Base-by-base conservation (phyloP, 2,797 vertebrate species). In the Botia almorhae region DNA sequence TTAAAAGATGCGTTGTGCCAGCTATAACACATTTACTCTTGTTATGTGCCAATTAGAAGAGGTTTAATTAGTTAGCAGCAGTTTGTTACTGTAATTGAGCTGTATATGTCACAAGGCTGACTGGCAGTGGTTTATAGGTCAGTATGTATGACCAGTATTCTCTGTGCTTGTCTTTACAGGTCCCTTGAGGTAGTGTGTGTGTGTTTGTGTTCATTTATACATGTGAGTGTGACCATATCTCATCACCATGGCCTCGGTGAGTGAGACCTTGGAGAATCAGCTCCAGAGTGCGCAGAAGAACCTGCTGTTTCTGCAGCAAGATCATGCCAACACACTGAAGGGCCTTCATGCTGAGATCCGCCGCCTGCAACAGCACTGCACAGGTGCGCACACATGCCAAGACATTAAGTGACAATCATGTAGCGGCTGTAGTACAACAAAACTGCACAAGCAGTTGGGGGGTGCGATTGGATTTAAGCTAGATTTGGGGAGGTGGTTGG, bases 251-350 rank as follows among this genome's bases (percentile, higher is more conserved):
- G 97, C 97, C 8, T 90, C 96, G 0, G 89, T 94, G 43, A 93
- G 91, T 13, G 91, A 91, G 55, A 96, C 94, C 85, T 92, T 99
- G 94, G 97, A 99, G 91, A 98, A 97, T 88, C 97, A 99, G 92
- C 90, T 99, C 77, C 96, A 98, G 72, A 99, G 98, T 0, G 96
- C 97, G 2, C 97, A 98, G 94, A 99, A 99, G 86, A 99, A 99
- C 87, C 94, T 99, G 83, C 88, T 97, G n/a, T 99, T 99, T 83
- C 96, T 99, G 26, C 98, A 99, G 91, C 94, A 97, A 74, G 97
- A 99, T 61, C 98, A 99, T 0, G 95, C 97, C 84, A 95, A 81
- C 91, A 99, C 97, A 0, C 90, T 99, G 84, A 96, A 96, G 87
- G 98, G 97, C 16, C 94, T 99, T 11, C 98, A 99, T 0, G 89